These are phyloP conservation scores for Coelopa pilipes DNA, from an alignment of 2,888 invertebrate genomes.

Conservation along the genomic window DNA sequence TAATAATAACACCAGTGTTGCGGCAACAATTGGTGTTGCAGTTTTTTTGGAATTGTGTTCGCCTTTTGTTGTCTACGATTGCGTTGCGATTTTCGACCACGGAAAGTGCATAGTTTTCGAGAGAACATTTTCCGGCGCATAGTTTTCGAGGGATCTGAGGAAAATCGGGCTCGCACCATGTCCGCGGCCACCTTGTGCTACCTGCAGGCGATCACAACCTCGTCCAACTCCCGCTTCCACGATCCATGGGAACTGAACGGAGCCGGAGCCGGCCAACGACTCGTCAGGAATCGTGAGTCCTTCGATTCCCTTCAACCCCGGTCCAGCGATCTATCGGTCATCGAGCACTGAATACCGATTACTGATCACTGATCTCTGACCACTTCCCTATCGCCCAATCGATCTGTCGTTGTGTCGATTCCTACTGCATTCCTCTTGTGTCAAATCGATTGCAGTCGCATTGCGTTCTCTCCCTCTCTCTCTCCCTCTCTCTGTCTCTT, in stretches of 20 bases:
- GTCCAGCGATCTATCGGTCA: background rate
- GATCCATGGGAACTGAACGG: slow-evolving; percentile 50
- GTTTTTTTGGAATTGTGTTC: too few species aligned
- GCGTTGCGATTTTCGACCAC: background rate
- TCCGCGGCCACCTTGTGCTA: slow-evolving; percentile 45
- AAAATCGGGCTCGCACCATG: slow-evolving; percentile 28
- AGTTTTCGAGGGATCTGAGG: too few species aligned
- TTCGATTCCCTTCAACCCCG: too few species aligned
- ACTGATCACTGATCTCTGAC: too few species aligned
- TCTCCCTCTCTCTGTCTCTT: background rate
- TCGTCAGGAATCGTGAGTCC: slow-evolving; percentile 49
- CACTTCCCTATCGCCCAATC: too few species aligned
- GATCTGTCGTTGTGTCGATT: too few species aligned
- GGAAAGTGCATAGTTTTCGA: background rate
- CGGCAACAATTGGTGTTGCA: too few species aligned
- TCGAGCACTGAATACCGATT: too few species aligned
- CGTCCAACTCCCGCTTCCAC: slow-evolving; percentile 25
- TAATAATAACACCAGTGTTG: too few species aligned
- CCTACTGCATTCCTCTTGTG: too few species aligned
- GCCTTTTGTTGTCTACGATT: slow-evolving; percentile 14
- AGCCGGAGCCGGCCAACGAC: slow-evolving; percentile 41
- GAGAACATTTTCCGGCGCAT: background rate
- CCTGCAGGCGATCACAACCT: slow-evolving; percentile 39
- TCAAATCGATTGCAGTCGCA: too few species aligned
- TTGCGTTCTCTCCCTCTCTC: too few species aligned